Percentiles rank a stretch among this genome's conserved stretches.
phyloP scores from a whole-genome alignment of 2,888 invertebrate genomes.

The Nomada fabriciana region DNA sequence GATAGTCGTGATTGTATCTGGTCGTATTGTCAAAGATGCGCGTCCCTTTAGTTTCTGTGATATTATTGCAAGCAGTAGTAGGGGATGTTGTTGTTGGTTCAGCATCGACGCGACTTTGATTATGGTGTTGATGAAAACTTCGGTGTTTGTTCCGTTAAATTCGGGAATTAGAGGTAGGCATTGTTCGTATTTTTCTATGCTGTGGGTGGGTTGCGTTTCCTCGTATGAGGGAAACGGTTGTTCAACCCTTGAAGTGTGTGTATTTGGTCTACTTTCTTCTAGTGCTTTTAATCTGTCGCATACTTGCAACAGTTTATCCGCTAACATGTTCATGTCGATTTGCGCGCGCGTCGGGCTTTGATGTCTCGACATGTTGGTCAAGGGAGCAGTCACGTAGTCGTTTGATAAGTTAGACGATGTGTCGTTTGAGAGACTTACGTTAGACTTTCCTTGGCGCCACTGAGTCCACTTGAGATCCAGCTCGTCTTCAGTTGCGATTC shows the following conservation, averaged over 20 bases:
- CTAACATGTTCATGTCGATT: slow-evolving; percentile 22
- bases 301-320: too few relatives aligned
- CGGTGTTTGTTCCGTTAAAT: slow-evolving; percentile 28
- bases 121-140: slow-evolving; percentile 6
- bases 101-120: slow-evolving; percentile 27
- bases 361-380: slow-evolving; percentile 6
- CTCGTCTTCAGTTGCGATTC: slow-evolving; percentile 2
- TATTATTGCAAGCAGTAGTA: slow-evolving; percentile 12
- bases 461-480: slow-evolving; percentile 31
- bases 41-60: slow-evolving; percentile 32
- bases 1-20: too few relatives aligned
- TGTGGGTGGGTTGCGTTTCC: accelerated
- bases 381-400: slow-evolving; percentile 31
- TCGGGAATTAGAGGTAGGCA: slow-evolving; percentile 24
- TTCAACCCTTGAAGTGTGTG: too few relatives aligned
- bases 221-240: too few relatives aligned
- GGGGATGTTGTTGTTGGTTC: background rate
- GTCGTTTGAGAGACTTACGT: slow-evolving; percentile 30
- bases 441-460: slow-evolving; percentile 14
- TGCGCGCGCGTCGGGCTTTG: slow-evolving; percentile 15
- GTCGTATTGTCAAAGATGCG: slow-evolving; percentile 5
- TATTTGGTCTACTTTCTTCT: too few relatives aligned
- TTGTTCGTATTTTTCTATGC: background rate
- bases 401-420: background rate
- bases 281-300: too few relatives aligned